These are phyloP conservation scores for Chamaetylas fuelleborni DNA, from an alignment of 2,113 vertebrate species.

Conservation along the genomic window DNA sequence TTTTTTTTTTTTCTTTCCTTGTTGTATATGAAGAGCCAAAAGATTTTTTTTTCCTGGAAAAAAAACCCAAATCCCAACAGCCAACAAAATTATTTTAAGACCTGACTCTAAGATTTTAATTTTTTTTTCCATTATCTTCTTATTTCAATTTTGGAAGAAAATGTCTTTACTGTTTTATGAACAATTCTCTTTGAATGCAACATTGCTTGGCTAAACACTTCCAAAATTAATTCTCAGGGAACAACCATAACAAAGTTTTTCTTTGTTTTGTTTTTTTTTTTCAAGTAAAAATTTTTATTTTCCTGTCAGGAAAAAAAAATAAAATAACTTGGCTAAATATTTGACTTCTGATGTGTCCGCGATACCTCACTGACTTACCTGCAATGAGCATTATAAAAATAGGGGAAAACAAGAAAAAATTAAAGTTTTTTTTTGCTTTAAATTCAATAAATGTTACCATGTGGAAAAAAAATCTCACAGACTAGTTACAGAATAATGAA, in stretches of 20 bases:
- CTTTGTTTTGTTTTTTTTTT: not conserved
- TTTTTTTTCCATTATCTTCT: not conserved
- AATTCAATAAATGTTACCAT: not conserved
- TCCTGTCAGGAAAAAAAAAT: not conserved
- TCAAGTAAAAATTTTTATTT: not conserved
- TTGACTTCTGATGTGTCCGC: not conserved
- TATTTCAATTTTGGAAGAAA: not conserved
- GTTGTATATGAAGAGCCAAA: not conserved
- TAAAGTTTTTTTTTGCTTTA: not conserved
- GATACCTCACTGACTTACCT: not conserved
- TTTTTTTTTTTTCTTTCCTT: not conserved
- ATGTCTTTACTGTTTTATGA: not conserved
- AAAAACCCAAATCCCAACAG: not conserved
- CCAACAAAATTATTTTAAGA: constrained; percentile 9
- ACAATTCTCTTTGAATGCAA: not conserved
- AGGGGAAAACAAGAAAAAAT: not conserved
- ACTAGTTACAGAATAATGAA: not conserved
- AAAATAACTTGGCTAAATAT: not conserved
- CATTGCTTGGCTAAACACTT: not conserved
- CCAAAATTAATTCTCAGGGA: not conserved
- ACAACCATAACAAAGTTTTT: not conserved
- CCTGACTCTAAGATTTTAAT: not conserved
- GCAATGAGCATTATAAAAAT: not conserved
- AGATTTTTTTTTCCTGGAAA: not conserved
- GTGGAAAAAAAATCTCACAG: not conserved